Evolutionary conservation across 2,888 invertebrate species (phyloP).

Genomic region (Agrotis exclamationis): DNA sequence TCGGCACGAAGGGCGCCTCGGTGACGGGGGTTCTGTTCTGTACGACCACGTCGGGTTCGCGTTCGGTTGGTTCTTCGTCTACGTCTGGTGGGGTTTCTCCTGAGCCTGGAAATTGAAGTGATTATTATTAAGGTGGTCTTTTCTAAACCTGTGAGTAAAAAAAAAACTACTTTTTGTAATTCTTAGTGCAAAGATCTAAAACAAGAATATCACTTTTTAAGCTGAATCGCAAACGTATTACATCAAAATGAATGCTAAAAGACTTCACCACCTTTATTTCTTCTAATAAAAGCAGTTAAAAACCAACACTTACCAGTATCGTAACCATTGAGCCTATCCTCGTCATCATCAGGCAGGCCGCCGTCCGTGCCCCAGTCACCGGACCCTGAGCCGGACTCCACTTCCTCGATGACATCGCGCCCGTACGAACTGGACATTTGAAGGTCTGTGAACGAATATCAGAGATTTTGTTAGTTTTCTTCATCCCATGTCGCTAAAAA

Average conservation of each 20-base stretch:
- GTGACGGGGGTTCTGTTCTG: slow-evolving; percentile 65
- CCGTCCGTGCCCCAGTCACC: slow-evolving; percentile 92
- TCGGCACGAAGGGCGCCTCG: slow-evolving; percentile 76
- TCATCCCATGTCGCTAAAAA: neutral
- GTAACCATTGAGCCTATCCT: slow-evolving; percentile 74
- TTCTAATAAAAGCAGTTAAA: neutral
- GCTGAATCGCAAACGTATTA: no score
- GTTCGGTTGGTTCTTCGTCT: slow-evolving; percentile 71
- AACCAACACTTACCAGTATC: slow-evolving; percentile 66
- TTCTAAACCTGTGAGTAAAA: no score
- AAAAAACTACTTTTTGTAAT: no score
- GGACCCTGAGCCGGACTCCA: slow-evolving; percentile 94
- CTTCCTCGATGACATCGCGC: slow-evolving; percentile 68
- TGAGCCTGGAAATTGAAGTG: slow-evolving; percentile 73
- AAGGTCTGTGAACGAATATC: slow-evolving; percentile 83
- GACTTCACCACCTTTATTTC: neutral
- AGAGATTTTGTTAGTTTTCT: neutral
- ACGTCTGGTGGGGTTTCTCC: slow-evolving; percentile 74
- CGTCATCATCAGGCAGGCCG: slow-evolving; percentile 85
- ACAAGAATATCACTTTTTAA: no score
- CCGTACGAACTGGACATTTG: slow-evolving; percentile 71
- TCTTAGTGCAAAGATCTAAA: no score
- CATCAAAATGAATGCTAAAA: neutral
- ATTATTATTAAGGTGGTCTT: no score
- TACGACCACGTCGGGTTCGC: slow-evolving; percentile 60